These are phyloP conservation scores for Neosilurus mollespiculum DNA, from an alignment of 2,797 vertebrate species.

Conservation along the genomic window DNA sequence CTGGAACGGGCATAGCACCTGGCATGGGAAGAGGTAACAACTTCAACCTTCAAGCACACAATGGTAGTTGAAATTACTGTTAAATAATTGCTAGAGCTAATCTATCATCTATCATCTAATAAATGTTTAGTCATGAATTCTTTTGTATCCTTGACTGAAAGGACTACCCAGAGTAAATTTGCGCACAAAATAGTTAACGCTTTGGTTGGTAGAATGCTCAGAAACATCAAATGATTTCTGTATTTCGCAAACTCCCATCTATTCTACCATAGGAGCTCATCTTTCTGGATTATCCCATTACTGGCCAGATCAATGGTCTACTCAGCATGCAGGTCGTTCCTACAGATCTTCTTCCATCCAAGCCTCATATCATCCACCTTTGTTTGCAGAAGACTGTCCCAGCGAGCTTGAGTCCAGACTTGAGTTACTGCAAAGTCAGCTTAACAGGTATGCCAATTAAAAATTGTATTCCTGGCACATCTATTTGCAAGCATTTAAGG, in stretches of 20 bases:
- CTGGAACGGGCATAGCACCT: slow-evolving; percentile 60
- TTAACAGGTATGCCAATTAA: slow-evolving; percentile 79
- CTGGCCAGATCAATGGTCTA: slow-evolving; percentile 76
- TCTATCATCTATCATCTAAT: no score
- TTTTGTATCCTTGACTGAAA: not conserved
- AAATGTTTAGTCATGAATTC: not conserved
- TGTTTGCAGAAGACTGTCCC: slow-evolving; percentile 70
- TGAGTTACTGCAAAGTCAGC: slow-evolving; percentile 86
- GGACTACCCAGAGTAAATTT: not conserved
- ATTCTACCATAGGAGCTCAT: slow-evolving; percentile 60
- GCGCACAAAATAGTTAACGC: not conserved
- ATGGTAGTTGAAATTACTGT: slow-evolving; percentile 52
- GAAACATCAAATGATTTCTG: not conserved
- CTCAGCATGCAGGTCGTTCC: slow-evolving; percentile 62
- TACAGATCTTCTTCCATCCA: slow-evolving; percentile 75
- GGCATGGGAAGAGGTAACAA: slow-evolving; percentile 52
- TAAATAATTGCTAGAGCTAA: no score
- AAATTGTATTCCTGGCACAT: not conserved
- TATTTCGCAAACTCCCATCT: slow-evolving; percentile 47
- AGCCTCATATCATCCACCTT: slow-evolving; percentile 65
- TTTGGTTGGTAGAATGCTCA: not conserved
- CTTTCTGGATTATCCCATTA: slow-evolving; percentile 71
- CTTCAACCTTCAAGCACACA: slow-evolving; percentile 8
- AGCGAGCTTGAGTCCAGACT: slow-evolving; percentile 83
- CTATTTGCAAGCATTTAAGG: not conserved